Conservation (phyloP, 2,113 vertebrate species). For the Plotosus lineatus region DNA sequence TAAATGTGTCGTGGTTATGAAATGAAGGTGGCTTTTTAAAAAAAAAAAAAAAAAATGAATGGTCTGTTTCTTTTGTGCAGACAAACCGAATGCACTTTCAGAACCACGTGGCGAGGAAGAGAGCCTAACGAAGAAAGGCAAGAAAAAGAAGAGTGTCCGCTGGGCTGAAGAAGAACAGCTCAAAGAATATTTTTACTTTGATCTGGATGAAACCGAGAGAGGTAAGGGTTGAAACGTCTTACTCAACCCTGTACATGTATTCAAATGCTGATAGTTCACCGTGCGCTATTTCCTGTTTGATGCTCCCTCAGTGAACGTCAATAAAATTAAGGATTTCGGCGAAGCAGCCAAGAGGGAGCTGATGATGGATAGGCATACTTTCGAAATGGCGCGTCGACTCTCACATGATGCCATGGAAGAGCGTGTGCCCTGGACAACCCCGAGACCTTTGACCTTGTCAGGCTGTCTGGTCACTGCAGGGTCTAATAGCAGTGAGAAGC, state of each 20-base stretch:
- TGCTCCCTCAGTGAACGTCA: constrained; percentile 84
- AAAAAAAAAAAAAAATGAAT: not conserved
- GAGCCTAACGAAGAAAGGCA: constrained; percentile 81
- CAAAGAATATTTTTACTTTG: constrained; percentile 92
- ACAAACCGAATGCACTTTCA: constrained; percentile 71
- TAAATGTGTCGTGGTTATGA: not conserved
- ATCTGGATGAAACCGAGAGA: constrained; percentile 91
- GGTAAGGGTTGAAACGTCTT: constrained; percentile 66
- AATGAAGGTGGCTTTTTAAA: not conserved
- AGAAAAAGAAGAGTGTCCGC: constrained; percentile 89
- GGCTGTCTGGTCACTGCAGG: constrained; percentile 77
- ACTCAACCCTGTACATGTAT: not conserved
- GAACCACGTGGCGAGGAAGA: constrained; percentile 77
- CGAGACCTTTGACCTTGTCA: constrained; percentile 76
- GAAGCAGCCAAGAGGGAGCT: constrained; percentile 93
- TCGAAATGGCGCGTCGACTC: constrained; percentile 86
- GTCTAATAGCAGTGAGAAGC: constrained; percentile 84
- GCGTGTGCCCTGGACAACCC: constrained; percentile 82
- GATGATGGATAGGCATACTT: constrained; percentile 89
- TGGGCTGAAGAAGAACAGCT: constrained; percentile 91
- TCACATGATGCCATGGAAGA: constrained; percentile 96
- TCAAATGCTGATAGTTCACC: not conserved
- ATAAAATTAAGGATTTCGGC: constrained; percentile 95
- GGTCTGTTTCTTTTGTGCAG: constrained; percentile 41
- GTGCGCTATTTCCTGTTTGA: not conserved